A percentile compares a stretch with the other conserved stretches of the same genome.
phyloP scores from a whole-genome alignment of 2,797 vertebrate species.

The Halcyon badia region DNA sequence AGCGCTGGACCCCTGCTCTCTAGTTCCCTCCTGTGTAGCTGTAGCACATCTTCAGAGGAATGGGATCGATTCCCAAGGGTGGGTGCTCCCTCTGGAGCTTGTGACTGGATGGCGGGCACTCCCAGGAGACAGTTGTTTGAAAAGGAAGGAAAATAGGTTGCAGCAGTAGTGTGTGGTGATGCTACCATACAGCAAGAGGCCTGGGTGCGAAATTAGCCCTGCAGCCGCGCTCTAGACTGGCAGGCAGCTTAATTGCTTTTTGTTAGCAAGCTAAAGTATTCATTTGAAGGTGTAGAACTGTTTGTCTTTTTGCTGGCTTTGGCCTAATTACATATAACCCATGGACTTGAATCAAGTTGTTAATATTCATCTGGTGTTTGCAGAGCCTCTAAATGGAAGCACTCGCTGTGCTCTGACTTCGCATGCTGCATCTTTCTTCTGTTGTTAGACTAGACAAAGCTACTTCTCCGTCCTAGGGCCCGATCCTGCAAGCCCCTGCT shows the following conservation, averaged over 20 bases:
- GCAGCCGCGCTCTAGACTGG: not conserved
- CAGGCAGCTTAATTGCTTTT: slow-evolving; percentile 58
- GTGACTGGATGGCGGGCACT: not conserved
- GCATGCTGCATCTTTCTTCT: slow-evolving; percentile 3
- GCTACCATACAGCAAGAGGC: not conserved
- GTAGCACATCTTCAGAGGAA: not conserved
- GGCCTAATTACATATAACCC: slow-evolving; percentile 69
- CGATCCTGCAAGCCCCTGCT: not conserved
- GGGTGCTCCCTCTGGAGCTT: not conserved
- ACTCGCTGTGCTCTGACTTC: slow-evolving; percentile 33
- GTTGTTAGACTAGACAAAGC: not conserved
- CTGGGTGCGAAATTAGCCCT: not conserved
- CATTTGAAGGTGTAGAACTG: slow-evolving; percentile 57
- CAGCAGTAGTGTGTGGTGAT: not conserved
- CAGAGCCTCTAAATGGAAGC: slow-evolving; percentile 27
- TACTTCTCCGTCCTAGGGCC: not conserved
- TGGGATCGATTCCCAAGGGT: not conserved
- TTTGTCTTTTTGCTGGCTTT: slow-evolving; percentile 68
- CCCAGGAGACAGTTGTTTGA: not conserved
- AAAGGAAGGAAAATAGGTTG: not conserved
- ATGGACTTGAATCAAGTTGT: slow-evolving; percentile 38
- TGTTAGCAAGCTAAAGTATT: slow-evolving; percentile 51
- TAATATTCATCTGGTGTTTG: slow-evolving; percentile 63
- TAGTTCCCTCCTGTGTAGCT: not conserved
- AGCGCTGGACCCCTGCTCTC: not conserved